phyloP scores from a whole-genome alignment of 1,140 invertebrate species.

The Ceratina australensis region DNA sequence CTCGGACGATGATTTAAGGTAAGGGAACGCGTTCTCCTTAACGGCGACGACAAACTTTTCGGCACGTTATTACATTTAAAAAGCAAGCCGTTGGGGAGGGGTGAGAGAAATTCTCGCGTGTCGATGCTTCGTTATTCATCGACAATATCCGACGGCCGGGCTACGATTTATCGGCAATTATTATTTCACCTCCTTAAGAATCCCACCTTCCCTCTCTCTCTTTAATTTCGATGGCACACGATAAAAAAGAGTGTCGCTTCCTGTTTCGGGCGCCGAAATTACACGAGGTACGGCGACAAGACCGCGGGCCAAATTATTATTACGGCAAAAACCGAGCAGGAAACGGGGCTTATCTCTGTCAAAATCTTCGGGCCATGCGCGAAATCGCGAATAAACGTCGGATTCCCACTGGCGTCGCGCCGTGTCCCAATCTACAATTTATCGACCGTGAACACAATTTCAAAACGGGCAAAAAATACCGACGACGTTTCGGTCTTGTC shows the following conservation, averaged over 20 bases:
- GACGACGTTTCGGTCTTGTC: too few relatives aligned
- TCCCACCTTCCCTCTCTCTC: neutral
- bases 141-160: conserved; percentile 28
- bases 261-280: conserved; percentile 44
- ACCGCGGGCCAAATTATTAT: conserved; percentile 70
- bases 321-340: conserved; percentile 69
- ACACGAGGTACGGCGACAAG: conserved; percentile 35
- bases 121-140: conserved; percentile 50
- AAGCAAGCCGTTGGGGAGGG: conserved; percentile 36
- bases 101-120: conserved; percentile 49
- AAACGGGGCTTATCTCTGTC: conserved; percentile 61
- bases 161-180: conserved; percentile 43
- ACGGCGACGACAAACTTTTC: conserved; percentile 43
- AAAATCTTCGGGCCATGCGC: conserved; percentile 52
- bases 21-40: neutral
- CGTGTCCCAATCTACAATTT: conserved; percentile 15
- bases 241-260: conserved; percentile 36
- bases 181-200: conserved; percentile 35
- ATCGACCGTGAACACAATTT: conserved; percentile 29
- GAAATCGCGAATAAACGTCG: conserved; percentile 54
- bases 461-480: neutral
- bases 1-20: conserved; percentile 52
- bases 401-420: conserved; percentile 3
- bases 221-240: conserved; percentile 48
- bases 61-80: conserved; percentile 42